phyloP scores from a whole-genome alignment of 1,140 invertebrate genomes.

The Magallana gigas region DNA sequence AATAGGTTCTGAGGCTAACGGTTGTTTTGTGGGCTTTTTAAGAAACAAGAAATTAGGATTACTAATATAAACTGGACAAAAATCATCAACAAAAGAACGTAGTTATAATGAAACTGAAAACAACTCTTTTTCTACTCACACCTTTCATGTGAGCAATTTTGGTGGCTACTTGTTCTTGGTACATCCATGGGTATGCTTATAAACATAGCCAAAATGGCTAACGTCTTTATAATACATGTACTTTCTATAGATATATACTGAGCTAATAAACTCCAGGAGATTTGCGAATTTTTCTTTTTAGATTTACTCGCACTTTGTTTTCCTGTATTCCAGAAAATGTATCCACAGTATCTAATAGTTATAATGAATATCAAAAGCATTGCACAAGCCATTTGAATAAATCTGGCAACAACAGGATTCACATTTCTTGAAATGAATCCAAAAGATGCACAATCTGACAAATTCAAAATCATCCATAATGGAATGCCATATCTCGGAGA shows the following conservation, averaged over 20 bases:
- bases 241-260: background rate
- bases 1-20: no score
- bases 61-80: no score
- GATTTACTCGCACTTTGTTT: slow-evolving; percentile 10
- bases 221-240: background rate
- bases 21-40: no score
- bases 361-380: background rate
- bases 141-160: slow-evolving; percentile 58
- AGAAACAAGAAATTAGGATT: no score
- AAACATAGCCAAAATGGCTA: slow-evolving; percentile 49
- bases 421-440: background rate
- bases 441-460: background rate
- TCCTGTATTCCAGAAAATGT: background rate
- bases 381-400: background rate
- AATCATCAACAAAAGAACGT: no score
- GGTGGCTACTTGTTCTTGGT: slow-evolving; percentile 64
- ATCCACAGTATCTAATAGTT: background rate
- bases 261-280: background rate
- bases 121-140: slow-evolving; percentile 52
- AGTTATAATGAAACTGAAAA: no score
- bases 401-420: background rate
- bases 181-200: slow-evolving; percentile 69
- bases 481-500: background rate
- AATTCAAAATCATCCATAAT: background rate
- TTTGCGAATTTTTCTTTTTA: background rate